These are phyloP conservation scores for Amphiura filiformis DNA, from an alignment of 35 echinoderm and acorn worm species.

Conservation along the genomic window DNA sequence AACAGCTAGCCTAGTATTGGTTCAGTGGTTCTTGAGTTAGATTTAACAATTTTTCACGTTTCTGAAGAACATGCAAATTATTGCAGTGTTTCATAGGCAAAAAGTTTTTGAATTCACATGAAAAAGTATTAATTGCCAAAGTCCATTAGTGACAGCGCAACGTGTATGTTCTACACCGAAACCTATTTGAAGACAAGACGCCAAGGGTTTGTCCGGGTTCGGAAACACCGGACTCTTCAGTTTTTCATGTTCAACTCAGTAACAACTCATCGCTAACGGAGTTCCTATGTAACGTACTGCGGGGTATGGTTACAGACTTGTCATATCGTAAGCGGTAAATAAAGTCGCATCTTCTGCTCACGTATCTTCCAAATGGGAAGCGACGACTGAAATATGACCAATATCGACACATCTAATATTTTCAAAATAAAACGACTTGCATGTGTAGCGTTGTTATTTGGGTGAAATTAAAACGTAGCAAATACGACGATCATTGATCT, in stretches of 20 bases:
- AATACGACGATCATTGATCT: neutral
- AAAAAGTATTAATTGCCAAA: neutral
- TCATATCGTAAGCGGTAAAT: neutral
- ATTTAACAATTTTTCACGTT: no score
- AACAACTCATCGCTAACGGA: neutral
- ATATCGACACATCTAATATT: neutral
- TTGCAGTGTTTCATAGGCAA: no score
- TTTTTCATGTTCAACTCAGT: neutral
- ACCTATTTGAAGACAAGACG: neutral
- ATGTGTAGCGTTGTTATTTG: neutral
- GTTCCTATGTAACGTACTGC: neutral
- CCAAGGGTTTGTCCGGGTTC: neutral
- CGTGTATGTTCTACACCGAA: neutral
- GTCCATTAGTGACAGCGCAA: neutral
- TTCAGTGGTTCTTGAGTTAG: no score
- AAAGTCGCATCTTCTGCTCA: neutral
- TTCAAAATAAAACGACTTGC: neutral
- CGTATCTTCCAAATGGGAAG: neutral
- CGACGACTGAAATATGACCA: neutral
- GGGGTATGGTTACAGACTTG: neutral
- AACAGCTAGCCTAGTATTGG: no score
- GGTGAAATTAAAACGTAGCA: neutral
- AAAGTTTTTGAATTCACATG: no score
- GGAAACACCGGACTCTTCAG: neutral
- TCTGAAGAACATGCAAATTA: no score